Evolutionary conservation across 2,113 vertebrate species (phyloP).

Genomic region (Jaculus jaculus): DNA sequence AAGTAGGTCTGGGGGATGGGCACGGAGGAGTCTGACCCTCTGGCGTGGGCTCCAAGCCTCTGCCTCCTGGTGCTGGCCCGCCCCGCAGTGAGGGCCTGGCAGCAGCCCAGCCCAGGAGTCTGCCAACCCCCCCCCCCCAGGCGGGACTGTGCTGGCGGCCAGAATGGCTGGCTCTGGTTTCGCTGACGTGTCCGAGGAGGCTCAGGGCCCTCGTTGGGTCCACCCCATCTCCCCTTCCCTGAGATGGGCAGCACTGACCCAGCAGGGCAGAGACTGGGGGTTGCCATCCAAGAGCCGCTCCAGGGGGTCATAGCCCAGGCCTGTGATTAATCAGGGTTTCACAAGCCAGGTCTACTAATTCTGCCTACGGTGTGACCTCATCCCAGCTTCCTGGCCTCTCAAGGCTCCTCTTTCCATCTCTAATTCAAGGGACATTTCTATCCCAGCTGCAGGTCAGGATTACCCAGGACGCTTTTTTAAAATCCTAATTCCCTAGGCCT

Average conservation of each 20-base stretch:
- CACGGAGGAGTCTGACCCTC: background rate
- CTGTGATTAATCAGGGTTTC: background rate
- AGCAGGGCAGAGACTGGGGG: background rate
- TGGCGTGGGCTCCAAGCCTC: background rate
- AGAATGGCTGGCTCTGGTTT: constrained; percentile 84
- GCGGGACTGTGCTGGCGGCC: constrained; percentile 70
- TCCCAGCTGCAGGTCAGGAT: background rate
- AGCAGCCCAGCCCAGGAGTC: constrained; percentile 70
- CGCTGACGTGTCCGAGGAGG: constrained; percentile 83
- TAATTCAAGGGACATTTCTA: background rate
- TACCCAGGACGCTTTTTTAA: constrained; percentile 26
- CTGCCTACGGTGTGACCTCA: background rate
- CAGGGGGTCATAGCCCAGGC: background rate
- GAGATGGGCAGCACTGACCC: constrained; percentile 67
- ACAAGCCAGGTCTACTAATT: background rate
- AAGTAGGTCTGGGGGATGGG: background rate
- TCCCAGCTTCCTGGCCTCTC: background rate
- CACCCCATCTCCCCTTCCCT: constrained; percentile 34
- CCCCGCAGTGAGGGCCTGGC: constrained; percentile 56
- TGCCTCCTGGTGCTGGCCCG: background rate
- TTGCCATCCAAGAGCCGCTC: background rate
- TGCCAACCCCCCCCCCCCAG: constrained; percentile 71
- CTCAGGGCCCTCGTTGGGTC: constrained; percentile 27
- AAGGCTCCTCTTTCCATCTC: background rate
- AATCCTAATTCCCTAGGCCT: background rate